Conservation (phyloP, 2,113 vertebrate genomes). For the Plotosus lineatus region DNA sequence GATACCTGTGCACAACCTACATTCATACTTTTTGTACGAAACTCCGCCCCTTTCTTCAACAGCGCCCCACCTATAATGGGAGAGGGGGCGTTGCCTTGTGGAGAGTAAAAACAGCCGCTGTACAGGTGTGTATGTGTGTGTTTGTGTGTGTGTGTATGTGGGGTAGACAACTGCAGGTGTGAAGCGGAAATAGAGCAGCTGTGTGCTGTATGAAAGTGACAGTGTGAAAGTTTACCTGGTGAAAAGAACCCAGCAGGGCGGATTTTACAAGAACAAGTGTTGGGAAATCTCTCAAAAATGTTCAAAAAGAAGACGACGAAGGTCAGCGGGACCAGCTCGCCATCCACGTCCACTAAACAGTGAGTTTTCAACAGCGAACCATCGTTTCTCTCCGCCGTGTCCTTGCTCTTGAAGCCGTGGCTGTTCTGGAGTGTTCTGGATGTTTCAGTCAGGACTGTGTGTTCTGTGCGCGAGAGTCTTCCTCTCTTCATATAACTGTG, state of each 20-base stretch:
- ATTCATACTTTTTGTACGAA: too few relatives aligned
- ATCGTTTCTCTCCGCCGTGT: too few relatives aligned
- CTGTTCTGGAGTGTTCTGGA: not conserved
- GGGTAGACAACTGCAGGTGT: constrained; percentile 26
- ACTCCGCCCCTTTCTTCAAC: not conserved
- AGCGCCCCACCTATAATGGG: too few relatives aligned
- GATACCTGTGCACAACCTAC: not conserved
- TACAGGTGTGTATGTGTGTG: constrained; percentile 23
- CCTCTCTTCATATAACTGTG: constrained; percentile 1
- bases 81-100: not conserved
- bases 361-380: constrained; percentile 33
- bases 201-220: not conserved
- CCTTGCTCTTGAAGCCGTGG: too few relatives aligned
- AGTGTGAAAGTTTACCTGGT: not conserved
- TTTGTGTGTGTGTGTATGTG: not conserved
- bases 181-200: not conserved
- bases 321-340: constrained; percentile 3
- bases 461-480: not conserved
- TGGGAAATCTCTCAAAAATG: constrained; percentile 60
- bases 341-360: constrained; percentile 29
- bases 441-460: not conserved
- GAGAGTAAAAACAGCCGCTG: not conserved
- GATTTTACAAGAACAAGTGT: constrained; percentile 48
- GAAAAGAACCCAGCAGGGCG: not conserved
- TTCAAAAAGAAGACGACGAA: constrained; percentile 63